Percentiles rank a stretch among this genome's conserved stretches.
phyloP scores from a whole-genome alignment of 2,888 invertebrate species.

The Agrochola litura region DNA sequence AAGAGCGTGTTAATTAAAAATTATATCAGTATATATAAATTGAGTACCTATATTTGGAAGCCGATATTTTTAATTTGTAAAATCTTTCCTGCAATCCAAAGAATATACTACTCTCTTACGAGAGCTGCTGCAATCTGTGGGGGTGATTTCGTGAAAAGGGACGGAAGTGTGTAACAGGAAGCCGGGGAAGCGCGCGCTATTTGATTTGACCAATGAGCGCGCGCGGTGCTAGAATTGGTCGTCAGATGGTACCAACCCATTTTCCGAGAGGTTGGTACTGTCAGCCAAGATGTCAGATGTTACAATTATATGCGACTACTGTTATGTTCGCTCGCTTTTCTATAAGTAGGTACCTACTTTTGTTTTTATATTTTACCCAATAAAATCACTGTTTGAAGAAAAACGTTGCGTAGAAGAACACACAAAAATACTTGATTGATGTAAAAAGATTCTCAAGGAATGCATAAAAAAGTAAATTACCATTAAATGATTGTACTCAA shows the following conservation, averaged over 20 bases:
- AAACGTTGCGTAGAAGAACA: background rate
- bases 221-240: too few species aligned
- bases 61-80: background rate
- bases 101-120: too few species aligned
- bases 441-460: conserved; percentile 9
- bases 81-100: too few species aligned
- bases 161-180: too few species aligned
- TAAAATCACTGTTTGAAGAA: background rate
- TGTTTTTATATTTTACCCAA: background rate
- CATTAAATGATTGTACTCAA: background rate
- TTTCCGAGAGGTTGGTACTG: too few species aligned
- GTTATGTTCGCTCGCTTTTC: background rate
- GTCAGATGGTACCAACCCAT: too few species aligned
- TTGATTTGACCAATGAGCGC: too few species aligned
- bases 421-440: background rate
- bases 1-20: conserved; percentile 14
- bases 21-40: background rate
- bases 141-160: too few species aligned
- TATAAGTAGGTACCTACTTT: background rate
- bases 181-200: too few species aligned
- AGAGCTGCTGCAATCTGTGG: too few species aligned
- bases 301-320: too few species aligned
- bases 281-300: too few species aligned
- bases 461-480: background rate
- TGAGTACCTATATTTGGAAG: background rate